Base-by-base conservation (phyloP, 1,140 invertebrate species). In the Sycophaga agraensis region DNA sequence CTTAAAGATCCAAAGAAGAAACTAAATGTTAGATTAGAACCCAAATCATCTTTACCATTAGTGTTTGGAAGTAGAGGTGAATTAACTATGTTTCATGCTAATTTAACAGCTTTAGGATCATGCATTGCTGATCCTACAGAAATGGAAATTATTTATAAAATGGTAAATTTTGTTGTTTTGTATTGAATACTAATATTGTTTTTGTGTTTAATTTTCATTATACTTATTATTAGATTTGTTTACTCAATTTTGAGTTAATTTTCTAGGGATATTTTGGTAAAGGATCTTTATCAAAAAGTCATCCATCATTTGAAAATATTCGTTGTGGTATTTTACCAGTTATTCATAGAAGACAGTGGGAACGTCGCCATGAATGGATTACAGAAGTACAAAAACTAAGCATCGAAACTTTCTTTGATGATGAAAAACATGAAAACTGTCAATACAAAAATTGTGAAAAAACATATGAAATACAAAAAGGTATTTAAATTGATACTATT, bases 181-280 rank as follows among this genome's bases (percentile, higher is more conserved):
- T n/a, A 45, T 22, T 3, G 34, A 63, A 8, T 43, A 56, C 4
- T 39, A 55, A 39, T 31, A 16, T 14, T 48, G 35, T 46, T 45
- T 16, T 17, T 43, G n/a, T 16, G 5, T 31, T 31, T 31, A 31
- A 31, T 31, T 31, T 31, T 28, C 26, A 26, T 26, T 21, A 26
- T 46, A 26, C 26, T 16, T 40, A 34, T 43, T 42, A 17, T 40
- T 16, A 50, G 21, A 14, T 5, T 12, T 7, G n/a, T 53, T 51
- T 40, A 53, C 8, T 24, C 43, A 16, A 21, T 48, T 21, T 62
- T 40, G 57, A 51, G 48, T 45, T 11, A 4, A 64, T 57, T 55
- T 42, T 64, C 65, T 42, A 82, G 80, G 89, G 89, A 9, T 88
- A 82, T 74, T 91, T 89, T 80, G 89, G 90, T 1, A 90, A 90